phyloP scores from a whole-genome alignment of 2,113 vertebrate species.

The Glareola pratincola region DNA sequence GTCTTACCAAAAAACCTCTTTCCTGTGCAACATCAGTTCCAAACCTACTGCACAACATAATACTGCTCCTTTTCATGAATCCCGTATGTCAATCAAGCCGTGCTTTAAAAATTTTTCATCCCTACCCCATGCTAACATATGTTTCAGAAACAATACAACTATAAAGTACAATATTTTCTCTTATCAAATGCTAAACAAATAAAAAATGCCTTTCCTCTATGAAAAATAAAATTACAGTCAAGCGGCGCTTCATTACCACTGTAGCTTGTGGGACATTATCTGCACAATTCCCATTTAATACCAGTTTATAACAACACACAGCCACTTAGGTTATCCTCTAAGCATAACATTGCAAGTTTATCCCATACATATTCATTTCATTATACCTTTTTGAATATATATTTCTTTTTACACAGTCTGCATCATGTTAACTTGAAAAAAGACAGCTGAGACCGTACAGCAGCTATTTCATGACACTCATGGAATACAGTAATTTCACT shows the following conservation, averaged over 20 bases:
- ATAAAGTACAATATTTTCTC: neutral
- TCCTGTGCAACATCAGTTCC: neutral
- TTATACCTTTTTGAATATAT: neutral
- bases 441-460: neutral
- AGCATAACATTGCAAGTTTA: neutral
- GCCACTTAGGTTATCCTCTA: neutral
- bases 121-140: neutral
- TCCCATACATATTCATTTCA: neutral
- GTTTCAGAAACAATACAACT: neutral
- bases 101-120: neutral
- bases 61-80: neutral
- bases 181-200: neutral
- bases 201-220: neutral
- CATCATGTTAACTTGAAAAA: neutral
- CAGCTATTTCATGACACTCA: neutral
- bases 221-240: neutral
- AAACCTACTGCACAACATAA: neutral
- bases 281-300: neutral
- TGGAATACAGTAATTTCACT: neutral
- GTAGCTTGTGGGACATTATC: neutral
- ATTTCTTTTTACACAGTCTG: neutral
- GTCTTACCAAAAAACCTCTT: neutral
- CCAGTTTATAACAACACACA: neutral
- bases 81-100: neutral
- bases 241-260: neutral